These are phyloP conservation scores for Syngnathoides biaculeatus DNA, from an alignment of 2,113 vertebrate species.

Conservation along the genomic window DNA sequence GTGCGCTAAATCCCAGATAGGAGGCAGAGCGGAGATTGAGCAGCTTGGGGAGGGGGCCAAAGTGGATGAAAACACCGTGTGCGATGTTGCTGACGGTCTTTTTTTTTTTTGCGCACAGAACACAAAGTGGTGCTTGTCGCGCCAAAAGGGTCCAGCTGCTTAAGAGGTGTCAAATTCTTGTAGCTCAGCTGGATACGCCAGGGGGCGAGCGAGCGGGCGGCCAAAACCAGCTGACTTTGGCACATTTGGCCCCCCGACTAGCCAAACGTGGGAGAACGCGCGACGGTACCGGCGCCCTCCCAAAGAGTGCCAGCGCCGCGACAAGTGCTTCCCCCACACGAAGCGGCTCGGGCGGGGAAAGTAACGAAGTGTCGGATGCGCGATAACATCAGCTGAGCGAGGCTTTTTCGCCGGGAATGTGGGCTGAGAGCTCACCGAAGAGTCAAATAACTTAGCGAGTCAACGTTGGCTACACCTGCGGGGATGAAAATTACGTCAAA, in stretches of 20 bases:
- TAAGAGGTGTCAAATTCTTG: conserved; percentile 83
- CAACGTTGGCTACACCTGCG: background rate
- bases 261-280: conserved; percentile 46
- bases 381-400: conserved; percentile 51
- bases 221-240: conserved; percentile 79
- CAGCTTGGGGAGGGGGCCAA: conserved; percentile 62
- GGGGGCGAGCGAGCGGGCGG: conserved; percentile 59
- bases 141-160: conserved; percentile 73
- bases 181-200: conserved; percentile 83
- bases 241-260: conserved; percentile 62
- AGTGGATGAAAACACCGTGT: conserved; percentile 72
- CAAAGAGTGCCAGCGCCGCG: conserved; percentile 51
- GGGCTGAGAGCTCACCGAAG: conserved; percentile 45
- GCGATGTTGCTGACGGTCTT: conserved; percentile 81
- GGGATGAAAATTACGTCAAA: background rate
- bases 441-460: conserved; percentile 54
- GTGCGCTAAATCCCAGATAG: conserved; percentile 78
- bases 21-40: conserved; percentile 67
- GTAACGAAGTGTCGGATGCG: conserved; percentile 20
- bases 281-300: conserved; percentile 15
- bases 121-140: conserved; percentile 80
- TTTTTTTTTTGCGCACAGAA: conserved; percentile 76
- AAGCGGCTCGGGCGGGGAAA: background rate
- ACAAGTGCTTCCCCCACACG: conserved; percentile 55
- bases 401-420: conserved; percentile 42